These are phyloP conservation scores for Rotaria socialis DNA, from an alignment of 2,888 invertebrate species.

Conservation along the genomic window DNA sequence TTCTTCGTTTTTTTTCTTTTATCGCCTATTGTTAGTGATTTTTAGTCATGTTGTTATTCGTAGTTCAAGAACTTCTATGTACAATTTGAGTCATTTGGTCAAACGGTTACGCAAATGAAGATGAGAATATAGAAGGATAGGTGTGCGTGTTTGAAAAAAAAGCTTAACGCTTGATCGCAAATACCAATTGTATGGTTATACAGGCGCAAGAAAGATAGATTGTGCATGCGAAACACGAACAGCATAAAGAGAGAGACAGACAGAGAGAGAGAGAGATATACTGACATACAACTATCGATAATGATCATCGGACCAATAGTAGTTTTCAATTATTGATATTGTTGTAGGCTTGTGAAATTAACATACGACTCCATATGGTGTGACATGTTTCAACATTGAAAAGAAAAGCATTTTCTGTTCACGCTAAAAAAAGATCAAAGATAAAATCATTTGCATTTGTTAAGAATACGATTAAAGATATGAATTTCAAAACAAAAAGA, in stretches of 20 bases:
- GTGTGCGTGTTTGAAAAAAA: not conserved
- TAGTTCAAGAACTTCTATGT: not conserved
- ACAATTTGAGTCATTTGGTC: not conserved
- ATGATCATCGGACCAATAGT: not conserved
- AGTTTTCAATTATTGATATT: not conserved
- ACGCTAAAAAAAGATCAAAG: not conserved
- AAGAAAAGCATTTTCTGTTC: not conserved
- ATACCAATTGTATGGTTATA: not conserved
- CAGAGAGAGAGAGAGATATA: not conserved
- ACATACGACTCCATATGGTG: not conserved
- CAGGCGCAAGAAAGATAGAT: not conserved
- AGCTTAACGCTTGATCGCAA: constrained; percentile 18
- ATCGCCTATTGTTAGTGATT: not conserved
- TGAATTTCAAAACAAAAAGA: not conserved
- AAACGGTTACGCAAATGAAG: not conserved
- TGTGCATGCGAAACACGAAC: not conserved
- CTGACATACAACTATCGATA: not conserved
- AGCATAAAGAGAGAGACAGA: not conserved
- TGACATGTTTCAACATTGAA: not conserved
- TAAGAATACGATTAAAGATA: not conserved
- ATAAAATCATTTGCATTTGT: not conserved
- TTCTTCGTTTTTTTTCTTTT: constrained; percentile 4
- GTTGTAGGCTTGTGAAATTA: constrained; percentile 7
- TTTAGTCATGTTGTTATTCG: not conserved
- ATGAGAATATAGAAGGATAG: not conserved